A percentile compares a stretch with the other conserved stretches of the same genome.
Conservation (phyloP, 2,888 invertebrate species). For the Synergus japonicus region DNA sequence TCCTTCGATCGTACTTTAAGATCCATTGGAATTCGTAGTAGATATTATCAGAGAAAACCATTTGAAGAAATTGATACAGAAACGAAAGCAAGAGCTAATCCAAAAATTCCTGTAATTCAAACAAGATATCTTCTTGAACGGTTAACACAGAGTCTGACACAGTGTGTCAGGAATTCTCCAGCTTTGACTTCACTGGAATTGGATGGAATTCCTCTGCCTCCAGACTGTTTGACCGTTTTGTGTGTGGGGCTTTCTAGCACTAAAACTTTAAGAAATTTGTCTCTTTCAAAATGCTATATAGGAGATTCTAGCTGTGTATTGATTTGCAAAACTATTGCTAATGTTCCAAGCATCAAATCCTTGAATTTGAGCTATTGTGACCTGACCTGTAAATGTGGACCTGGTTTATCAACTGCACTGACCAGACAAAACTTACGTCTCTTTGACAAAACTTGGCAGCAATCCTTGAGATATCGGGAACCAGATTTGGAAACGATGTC, state of each 20-base stretch:
- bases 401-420: conserved; percentile 80
- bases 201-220: conserved; percentile 85
- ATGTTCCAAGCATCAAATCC: conserved; percentile 83
- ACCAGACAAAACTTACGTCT: conserved; percentile 85
- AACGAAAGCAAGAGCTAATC: conserved; percentile 82
- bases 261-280: conserved; percentile 83
- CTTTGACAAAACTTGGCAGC: conserved; percentile 90
- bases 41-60: conserved; percentile 80
- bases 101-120: conserved; percentile 82
- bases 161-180: conserved; percentile 82
- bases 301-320: conserved; percentile 86
- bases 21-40: conserved; percentile 83
- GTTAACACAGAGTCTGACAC: conserved; percentile 82
- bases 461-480: conserved; percentile 87
- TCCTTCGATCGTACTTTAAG: conserved; percentile 85
- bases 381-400: conserved; percentile 82
- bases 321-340: conserved; percentile 84
- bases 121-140: conserved; percentile 85
- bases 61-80: conserved; percentile 79
- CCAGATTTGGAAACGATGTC: conserved; percentile 86
- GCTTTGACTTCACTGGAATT: conserved; percentile 82
- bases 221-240: conserved; percentile 82
- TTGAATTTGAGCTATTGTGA: conserved; percentile 86
- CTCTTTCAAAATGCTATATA: conserved; percentile 84
- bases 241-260: conserved; percentile 82